Percentiles rank a stretch among this genome's conserved stretches.
phyloP scores from a whole-genome alignment of 2,888 invertebrate genomes.

The Philereme vetulata region DNA sequence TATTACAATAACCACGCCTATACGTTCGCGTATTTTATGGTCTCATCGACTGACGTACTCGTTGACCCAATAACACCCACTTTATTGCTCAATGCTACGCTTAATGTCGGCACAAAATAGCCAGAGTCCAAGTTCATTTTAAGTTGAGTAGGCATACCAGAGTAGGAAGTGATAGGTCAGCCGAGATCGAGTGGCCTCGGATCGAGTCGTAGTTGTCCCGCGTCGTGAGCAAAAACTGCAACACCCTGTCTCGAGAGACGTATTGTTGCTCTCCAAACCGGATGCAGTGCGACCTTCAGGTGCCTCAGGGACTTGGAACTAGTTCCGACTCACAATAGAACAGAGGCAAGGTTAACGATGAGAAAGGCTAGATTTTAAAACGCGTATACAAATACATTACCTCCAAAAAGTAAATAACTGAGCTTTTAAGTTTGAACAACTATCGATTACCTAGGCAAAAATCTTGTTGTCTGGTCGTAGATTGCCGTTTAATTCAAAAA shows the following conservation, averaged over 20 bases:
- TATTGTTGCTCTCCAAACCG: conserved; percentile 58
- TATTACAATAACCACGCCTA: conserved; percentile 3
- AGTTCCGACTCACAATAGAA: conserved; percentile 54
- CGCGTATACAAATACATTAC: conserved; percentile 16
- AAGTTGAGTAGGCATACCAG: conserved; percentile 22
- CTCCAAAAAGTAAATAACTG: too few species aligned
- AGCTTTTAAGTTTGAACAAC: too few species aligned
- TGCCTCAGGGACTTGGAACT: conserved; percentile 53
- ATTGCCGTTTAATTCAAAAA: too few species aligned
- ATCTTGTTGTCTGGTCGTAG: too few species aligned
- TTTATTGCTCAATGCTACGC: conserved; percentile 25
- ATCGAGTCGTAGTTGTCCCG: conserved; percentile 35
- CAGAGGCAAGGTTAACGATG: conserved; percentile 43
- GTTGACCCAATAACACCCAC: conserved; percentile 30
- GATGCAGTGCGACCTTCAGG: conserved; percentile 58
- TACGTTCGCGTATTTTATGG: conserved; percentile 9
- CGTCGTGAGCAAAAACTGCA: conserved; percentile 52
- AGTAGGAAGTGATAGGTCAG: conserved; percentile 56
- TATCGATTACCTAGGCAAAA: too few species aligned
- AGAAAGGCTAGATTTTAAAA: conserved; percentile 37
- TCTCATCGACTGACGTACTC: conserved; percentile 12
- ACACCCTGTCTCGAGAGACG: conserved; percentile 49
- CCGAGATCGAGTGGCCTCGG: conserved; percentile 49
- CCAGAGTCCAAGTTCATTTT: conserved; percentile 18
- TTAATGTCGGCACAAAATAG: conserved; percentile 20